Evolutionary conservation across 2,797 vertebrate species (phyloP), one percentile per base, ranked within the genome.

Genomic region (Acrossocheilus fasciatus): DNA sequence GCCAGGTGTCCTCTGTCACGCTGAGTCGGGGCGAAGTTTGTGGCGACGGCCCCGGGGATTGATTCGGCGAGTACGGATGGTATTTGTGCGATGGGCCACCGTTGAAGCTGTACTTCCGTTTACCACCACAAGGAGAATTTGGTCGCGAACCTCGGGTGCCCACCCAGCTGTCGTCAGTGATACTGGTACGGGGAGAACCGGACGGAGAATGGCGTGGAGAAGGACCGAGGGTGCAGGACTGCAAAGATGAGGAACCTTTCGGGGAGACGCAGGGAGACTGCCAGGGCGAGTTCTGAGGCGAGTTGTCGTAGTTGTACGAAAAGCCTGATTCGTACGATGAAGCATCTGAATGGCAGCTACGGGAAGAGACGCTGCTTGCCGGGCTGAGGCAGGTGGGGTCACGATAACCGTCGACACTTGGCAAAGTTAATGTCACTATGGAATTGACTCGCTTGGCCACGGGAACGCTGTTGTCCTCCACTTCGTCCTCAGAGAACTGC

Each of bases 251-350:
- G 0, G 97, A 97, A 87, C 97, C 96, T 93, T 97, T 98, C 0
- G 98, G 98, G 18, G 98, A 99, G 87, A 99, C 97, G 0, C 97
- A 98, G 0, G 98, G 98, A 0, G 98, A 99, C 93, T 99, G 98
- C 98, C 98, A 99, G 0, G 98, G 98, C 0, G 98, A 99, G 45
- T 97, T 98, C 95, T 98, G 98, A 0, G 98, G 97, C 0, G 98
- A 99, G 64, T 96, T 96, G 83, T 96, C 96, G 0, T 97, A 99
- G 0, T 97, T 97, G 92, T 96, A 98, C 0, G 98, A 99, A 91
- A 96, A 98, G 94, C 95, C 94, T 0, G 98, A 99, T 91, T 99
- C 98, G 0, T 97, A 98, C 76, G 98, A 99, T 4, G 98, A 99
- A 0, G 98, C 97, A 72, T 99, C 98, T 0, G 98, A 99, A 91